phyloP scores from a whole-genome alignment of 2,888 invertebrate species.

The Isoperla grammatica region DNA sequence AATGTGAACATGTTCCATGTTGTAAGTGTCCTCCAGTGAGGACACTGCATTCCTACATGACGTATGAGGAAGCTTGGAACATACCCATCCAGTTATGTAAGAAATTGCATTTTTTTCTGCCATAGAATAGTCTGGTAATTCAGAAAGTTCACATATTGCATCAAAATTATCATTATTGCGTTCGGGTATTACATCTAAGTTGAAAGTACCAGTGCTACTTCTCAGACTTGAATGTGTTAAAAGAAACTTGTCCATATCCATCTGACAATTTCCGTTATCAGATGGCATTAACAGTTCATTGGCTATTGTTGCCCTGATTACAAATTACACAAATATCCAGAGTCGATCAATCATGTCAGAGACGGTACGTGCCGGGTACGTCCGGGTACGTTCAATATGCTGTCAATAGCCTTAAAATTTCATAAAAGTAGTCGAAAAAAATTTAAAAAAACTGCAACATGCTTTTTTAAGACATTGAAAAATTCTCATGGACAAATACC shows the following conservation, averaged over 20 bases:
- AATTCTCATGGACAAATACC: no score
- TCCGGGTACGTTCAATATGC: no score
- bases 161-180: not conserved
- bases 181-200: not conserved
- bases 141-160: not conserved
- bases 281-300: slow-evolving; percentile 2
- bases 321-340: not conserved
- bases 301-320: slow-evolving; percentile 4
- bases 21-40: not conserved
- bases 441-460: slow-evolving; percentile 9
- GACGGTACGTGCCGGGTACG: no score
- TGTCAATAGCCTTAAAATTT: no score
- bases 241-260: not conserved
- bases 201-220: not conserved
- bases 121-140: not conserved
- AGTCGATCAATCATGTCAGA: no score
- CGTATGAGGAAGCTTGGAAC: not conserved
- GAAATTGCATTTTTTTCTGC: not conserved
- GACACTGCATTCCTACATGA: not conserved
- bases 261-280: not conserved
- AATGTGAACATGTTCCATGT: slow-evolving; percentile 1
- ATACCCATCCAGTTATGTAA: not conserved
- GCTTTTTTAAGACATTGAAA: slow-evolving; percentile 9
- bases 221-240: not conserved
- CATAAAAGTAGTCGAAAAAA: not conserved